Evolutionary conservation across 1,140 invertebrate genomes (phyloP), one percentile per base, ranked within the genome.

Genomic region (Cotesia vestalis): DNA sequence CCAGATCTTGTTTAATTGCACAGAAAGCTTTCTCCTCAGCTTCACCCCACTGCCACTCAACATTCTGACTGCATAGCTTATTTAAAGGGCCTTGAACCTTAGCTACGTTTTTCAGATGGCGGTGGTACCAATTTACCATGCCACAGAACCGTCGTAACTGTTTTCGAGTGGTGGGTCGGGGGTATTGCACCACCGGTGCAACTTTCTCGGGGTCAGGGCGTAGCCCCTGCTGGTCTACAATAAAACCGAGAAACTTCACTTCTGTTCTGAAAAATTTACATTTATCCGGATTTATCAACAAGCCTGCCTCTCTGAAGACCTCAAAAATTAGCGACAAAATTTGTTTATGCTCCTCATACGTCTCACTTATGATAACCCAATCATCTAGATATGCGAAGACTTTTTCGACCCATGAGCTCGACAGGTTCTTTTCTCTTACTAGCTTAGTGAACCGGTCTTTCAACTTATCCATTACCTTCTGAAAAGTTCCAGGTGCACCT

Each of bases 31-130:
- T 38, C 51, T 75, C 38, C 2, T 66, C 52, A 6, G 57, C 64
- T 4, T 71, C 64, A 4, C 63, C 68, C 73, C 73, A 74, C 36
- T 34, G 20, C 73, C 73, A 74, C 11, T 62, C 38, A 17, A 68
- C 57, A 46, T 66, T 74, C 1, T 52, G 67, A 55, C 73, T 74
- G 14, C 69, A 66, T 20, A 62, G 14, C 57, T 61, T 70, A 66
- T 73, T 73, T 12, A 69, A 55, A 8, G 73, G 63, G 6, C 73
- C 69, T 38, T 74, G 68, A 52, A 70, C 46, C 17, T 35, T 38
- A 4, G 27, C 60, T 12, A 67, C 53, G n/a, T 67, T 67, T 17
- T 52, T 40, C 51, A 67, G n/a, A n/a, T 67, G 51, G 20, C 66
- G 51, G n/a, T 67, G 66, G 20, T 67, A 67, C 66, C 66, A 67